Percentiles rank a stretch among this genome's conserved stretches.
These are phyloP conservation scores for Boulengerochromis microlepis DNA, from an alignment of 2,113 vertebrate genomes.

Conservation along the genomic window DNA sequence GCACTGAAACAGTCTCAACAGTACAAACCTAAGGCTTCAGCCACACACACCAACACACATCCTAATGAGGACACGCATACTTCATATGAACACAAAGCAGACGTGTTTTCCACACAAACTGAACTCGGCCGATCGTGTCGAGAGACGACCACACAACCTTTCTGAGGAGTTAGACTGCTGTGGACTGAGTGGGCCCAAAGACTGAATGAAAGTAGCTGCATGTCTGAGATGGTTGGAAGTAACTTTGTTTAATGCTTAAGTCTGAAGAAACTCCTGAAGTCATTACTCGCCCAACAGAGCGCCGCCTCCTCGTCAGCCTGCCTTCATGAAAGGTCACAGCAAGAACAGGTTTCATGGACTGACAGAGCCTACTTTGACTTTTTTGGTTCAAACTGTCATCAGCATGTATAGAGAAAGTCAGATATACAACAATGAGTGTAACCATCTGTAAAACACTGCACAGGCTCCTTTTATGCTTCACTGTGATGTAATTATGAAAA, in stretches of 20 bases:
- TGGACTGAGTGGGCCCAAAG: neutral
- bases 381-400: neutral
- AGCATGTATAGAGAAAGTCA: neutral
- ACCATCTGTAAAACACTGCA: neutral
- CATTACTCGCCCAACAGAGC: neutral
- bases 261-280: neutral
- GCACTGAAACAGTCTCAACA: rapidly evolving
- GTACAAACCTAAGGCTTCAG: neutral
- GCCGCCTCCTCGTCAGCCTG: neutral
- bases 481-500: rapidly evolving
- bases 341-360: neutral
- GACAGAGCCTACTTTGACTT: rapidly evolving
- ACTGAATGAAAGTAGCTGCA: neutral
- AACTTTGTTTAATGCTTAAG: neutral
- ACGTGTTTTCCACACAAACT: neutral
- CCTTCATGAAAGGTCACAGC: neutral
- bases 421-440: rapidly evolving
- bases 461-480: neutral
- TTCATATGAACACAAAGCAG: neutral
- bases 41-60: neutral
- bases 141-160: neutral
- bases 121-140: rapidly evolving
- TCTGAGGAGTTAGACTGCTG: neutral
- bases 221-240: neutral
- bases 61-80: neutral